These are phyloP conservation scores for Podilymbus podiceps DNA, from an alignment of 2,113 vertebrate genomes.

Conservation along the genomic window DNA sequence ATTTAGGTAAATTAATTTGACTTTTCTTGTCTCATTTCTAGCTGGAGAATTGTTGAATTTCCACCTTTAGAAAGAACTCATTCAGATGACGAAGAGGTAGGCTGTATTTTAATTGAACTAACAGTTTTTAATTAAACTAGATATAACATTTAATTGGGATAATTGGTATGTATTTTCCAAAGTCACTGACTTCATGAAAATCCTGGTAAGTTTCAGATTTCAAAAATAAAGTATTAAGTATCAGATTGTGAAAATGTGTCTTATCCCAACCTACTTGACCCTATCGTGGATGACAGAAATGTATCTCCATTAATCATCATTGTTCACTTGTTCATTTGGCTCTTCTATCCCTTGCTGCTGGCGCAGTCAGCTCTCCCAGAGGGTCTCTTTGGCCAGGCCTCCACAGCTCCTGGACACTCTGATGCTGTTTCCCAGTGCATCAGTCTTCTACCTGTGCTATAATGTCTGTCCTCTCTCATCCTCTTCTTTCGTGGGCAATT, in stretches of 20 bases:
- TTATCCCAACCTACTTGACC: not conserved
- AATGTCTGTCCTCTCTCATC: not conserved
- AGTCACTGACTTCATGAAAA: not conserved
- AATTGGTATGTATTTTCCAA: not conserved
- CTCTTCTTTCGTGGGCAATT: not conserved
- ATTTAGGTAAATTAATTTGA: not conserved
- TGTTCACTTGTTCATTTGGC: not conserved
- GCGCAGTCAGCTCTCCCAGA: not conserved
- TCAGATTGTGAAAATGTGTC: not conserved
- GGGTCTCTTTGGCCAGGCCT: not conserved
- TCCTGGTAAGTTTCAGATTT: not conserved
- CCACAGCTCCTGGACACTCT: not conserved
- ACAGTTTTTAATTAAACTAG: not conserved
- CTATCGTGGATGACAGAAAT: not conserved
- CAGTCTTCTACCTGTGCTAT: not conserved
- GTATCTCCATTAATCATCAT: not conserved
- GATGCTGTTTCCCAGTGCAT: not conserved
- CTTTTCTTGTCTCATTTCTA: constrained; percentile 62
- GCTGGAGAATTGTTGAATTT: constrained; percentile 82
- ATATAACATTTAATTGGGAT: not conserved
- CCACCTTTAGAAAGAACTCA: constrained; percentile 63
- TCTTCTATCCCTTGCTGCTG: not conserved
- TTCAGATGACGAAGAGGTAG: constrained; percentile 75
- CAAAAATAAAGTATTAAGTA: not conserved
- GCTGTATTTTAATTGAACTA: constrained; percentile 39